phyloP scores from a whole-genome alignment of 2,113 vertebrate genomes.

The Psophia crepitans region DNA sequence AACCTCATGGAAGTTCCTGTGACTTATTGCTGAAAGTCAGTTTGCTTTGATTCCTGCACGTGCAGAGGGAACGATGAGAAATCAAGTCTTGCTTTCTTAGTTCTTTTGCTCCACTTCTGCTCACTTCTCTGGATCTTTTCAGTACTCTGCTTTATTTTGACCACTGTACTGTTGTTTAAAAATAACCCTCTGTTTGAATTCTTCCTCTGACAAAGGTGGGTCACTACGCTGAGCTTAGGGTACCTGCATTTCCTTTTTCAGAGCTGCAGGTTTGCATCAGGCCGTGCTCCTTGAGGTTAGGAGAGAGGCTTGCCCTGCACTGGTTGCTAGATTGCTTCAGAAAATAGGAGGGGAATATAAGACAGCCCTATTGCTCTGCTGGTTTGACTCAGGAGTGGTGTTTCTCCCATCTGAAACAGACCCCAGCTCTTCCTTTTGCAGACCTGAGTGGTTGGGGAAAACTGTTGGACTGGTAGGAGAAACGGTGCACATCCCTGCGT shows the following conservation, averaged over 20 bases:
- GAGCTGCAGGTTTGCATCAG: accelerated
- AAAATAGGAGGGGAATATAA: neutral
- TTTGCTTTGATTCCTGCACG: neutral
- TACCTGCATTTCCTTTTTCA: neutral
- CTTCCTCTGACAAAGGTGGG: neutral
- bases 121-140: neutral
- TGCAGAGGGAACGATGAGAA: neutral
- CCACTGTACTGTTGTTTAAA: neutral
- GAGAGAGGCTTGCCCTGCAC: neutral
- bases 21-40: neutral
- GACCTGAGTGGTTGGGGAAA: neutral
- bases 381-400: neutral
- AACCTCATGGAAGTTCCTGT: neutral
- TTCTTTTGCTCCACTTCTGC: neutral
- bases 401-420: neutral
- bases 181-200: neutral
- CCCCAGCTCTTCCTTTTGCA: neutral
- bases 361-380: neutral
- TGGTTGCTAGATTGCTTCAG: neutral
- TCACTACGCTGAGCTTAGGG: neutral
- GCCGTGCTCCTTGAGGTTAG: neutral
- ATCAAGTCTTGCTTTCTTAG: neutral
- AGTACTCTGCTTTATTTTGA: neutral
- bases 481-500: neutral
- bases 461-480: neutral